phyloP scores from a whole-genome alignment of 2,113 vertebrate species.

The Pteruthius melanotis region DNA sequence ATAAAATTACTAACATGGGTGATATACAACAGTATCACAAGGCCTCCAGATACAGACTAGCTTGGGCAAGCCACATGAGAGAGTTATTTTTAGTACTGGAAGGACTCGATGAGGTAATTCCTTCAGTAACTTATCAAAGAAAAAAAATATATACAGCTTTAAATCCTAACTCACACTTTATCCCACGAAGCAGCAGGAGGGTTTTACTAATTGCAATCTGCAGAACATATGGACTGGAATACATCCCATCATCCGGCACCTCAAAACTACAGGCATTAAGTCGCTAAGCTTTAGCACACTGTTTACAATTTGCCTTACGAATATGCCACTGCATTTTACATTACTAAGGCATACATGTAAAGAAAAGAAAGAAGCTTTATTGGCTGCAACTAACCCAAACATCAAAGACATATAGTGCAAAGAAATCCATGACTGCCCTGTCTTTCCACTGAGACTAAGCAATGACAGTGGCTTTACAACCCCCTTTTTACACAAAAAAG shows the following conservation, averaged over 20 bases:
- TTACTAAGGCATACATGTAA: neutral
- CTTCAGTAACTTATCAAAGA: neutral
- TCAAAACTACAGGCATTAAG: neutral
- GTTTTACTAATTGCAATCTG: constrained; percentile 62
- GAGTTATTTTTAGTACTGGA: constrained; percentile 10
- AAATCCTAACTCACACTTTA: constrained; percentile 39
- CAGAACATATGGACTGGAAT: constrained; percentile 52
- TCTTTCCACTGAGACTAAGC: constrained; percentile 10
- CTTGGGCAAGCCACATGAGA: neutral
- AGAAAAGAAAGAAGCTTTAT: neutral
- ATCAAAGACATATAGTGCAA: neutral
- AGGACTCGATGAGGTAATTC: constrained; percentile 52
- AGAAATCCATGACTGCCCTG: constrained; percentile 11
- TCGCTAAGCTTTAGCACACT: neutral
- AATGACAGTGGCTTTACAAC: constrained; percentile 36
- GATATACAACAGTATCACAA: neutral
- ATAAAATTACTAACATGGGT: constrained; percentile 18
- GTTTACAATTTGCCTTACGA: constrained; percentile 17
- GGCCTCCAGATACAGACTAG: neutral
- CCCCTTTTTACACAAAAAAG: constrained; percentile 60
- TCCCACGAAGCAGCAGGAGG: constrained; percentile 51
- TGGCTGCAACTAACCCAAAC: neutral
- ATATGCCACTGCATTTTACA: neutral
- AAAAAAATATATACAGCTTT: neutral
- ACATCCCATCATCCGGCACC: neutral